Percentiles rank a stretch among this genome's conserved stretches.
Conservation (phyloP, 2,797 vertebrate genomes). For the Erithacus rubecula region DNA sequence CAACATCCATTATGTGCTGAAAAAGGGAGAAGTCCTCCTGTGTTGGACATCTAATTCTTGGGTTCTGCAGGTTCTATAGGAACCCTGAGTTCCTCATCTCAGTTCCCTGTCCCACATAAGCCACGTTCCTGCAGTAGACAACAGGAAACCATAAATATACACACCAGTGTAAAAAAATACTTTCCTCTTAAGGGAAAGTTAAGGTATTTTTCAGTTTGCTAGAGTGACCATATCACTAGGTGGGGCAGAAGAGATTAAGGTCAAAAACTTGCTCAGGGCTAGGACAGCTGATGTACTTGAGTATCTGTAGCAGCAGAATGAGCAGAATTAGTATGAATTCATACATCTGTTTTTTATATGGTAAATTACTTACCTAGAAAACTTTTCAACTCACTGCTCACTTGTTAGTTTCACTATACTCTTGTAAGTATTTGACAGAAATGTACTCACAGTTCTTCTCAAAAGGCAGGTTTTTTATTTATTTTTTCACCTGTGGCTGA, state of each 20-base stretch:
- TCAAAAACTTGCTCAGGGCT: neutral
- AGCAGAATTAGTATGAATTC: neutral
- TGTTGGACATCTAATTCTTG: neutral
- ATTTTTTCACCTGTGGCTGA: neutral
- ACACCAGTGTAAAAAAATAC: neutral
- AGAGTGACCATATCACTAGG: neutral
- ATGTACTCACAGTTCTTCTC: neutral
- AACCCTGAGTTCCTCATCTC: neutral
- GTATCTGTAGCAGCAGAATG: neutral
- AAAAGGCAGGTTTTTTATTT: neutral
- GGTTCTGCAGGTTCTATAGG: neutral
- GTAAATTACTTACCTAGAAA: neutral
- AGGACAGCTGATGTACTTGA: neutral
- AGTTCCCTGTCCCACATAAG: neutral
- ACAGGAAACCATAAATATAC: neutral
- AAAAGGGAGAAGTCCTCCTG: neutral
- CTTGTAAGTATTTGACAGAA: neutral
- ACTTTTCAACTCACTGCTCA: neutral
- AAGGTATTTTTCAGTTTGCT: neutral
- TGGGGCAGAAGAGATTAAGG: neutral
- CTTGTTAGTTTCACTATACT: rapidly evolving
- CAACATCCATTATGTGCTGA: rapidly evolving
- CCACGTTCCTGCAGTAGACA: neutral
- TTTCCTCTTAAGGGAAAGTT: neutral
- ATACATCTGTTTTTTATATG: rapidly evolving